Conservation (phyloP, 2,113 vertebrate genomes). For the Synchiropus splendidus region DNA sequence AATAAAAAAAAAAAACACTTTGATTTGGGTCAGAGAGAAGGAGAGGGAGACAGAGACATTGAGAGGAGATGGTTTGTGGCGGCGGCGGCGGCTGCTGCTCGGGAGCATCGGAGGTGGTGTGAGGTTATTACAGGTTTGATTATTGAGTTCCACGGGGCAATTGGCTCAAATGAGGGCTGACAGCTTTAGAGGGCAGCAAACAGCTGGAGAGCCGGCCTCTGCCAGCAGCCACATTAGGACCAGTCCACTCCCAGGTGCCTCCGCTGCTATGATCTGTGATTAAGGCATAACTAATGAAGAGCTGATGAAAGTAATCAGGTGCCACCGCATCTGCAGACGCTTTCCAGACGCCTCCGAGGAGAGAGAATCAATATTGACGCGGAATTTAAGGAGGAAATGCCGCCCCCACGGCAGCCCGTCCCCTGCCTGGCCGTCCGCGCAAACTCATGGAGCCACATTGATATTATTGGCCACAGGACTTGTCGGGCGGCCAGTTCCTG, state of each 20-base stretch:
- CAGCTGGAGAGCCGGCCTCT: constrained; percentile 62
- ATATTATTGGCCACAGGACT: no score
- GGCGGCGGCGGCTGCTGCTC: constrained; percentile 12
- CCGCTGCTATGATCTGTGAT: constrained; percentile 60
- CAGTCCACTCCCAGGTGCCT: constrained; percentile 54
- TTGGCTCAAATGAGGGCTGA: constrained; percentile 65
- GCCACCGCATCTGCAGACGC: constrained; percentile 41
- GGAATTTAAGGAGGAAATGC: no score
- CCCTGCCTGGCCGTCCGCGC: no score
- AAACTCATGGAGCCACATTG: no score
- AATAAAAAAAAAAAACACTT: constrained; percentile 22
- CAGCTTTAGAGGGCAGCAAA: constrained; percentile 60
- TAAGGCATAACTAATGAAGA: constrained; percentile 64
- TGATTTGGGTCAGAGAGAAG: constrained; percentile 14
- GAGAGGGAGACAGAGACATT: neutral
- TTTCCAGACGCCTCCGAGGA: constrained; percentile 12
- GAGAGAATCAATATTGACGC: constrained; percentile 4
- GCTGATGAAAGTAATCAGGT: constrained; percentile 60
- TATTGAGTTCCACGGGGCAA: constrained; percentile 60
- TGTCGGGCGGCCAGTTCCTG: no score
- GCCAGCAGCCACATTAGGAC: constrained; percentile 60
- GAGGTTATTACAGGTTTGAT: constrained; percentile 63
- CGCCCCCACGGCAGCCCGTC: no score
- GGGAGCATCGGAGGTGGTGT: constrained; percentile 31
- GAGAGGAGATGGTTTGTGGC: constrained; percentile 10